A percentile compares a stretch with the other conserved stretches of the same genome.
Evolutionary conservation across 1,140 invertebrate species (phyloP).

Genomic region (Hyphantria cunea): DNA sequence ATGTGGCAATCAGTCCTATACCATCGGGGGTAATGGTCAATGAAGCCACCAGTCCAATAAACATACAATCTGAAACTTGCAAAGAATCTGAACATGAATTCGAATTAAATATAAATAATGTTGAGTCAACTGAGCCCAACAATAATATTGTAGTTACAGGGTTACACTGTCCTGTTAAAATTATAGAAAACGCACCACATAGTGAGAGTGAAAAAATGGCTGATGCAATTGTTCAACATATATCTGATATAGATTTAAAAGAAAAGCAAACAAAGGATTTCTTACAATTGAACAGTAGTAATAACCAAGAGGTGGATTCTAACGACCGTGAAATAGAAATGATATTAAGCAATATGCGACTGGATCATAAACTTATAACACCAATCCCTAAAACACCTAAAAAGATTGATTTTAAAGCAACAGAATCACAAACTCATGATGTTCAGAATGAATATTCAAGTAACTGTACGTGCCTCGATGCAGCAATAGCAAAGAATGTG

Average conservation of each 20-base stretch:
- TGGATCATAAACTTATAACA: conserved; percentile 48
- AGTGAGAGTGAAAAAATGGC: too few species aligned
- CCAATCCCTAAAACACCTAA: conserved; percentile 60
- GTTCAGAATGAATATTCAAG: neutral
- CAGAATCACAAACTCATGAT: neutral
- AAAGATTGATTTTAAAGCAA: conserved; percentile 10
- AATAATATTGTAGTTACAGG: conserved; percentile 14
- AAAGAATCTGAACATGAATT: neutral
- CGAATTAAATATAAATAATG: neutral
- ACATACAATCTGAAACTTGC: conserved; percentile 6
- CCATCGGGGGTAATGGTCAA: conserved; percentile 3
- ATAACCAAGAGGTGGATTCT: conserved; percentile 38
- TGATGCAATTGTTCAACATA: too few species aligned
- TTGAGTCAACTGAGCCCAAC: conserved; percentile 1
- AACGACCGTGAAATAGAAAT: conserved; percentile 61
- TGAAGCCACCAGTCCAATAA: conserved; percentile 26
- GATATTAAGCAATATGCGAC: conserved; percentile 61
- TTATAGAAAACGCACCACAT: too few species aligned
- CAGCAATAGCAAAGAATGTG: neutral
- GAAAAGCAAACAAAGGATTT: conserved; percentile 22
- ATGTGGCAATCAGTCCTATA: conserved; percentile 42
- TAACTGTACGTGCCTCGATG: neutral
- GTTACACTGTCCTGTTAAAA: conserved; percentile 35
- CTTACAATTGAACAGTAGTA: conserved; percentile 54
- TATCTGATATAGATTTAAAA: too few species aligned